phyloP scores from a whole-genome alignment of 2,888 invertebrate genomes.

The Bellardia bayeri region DNA sequence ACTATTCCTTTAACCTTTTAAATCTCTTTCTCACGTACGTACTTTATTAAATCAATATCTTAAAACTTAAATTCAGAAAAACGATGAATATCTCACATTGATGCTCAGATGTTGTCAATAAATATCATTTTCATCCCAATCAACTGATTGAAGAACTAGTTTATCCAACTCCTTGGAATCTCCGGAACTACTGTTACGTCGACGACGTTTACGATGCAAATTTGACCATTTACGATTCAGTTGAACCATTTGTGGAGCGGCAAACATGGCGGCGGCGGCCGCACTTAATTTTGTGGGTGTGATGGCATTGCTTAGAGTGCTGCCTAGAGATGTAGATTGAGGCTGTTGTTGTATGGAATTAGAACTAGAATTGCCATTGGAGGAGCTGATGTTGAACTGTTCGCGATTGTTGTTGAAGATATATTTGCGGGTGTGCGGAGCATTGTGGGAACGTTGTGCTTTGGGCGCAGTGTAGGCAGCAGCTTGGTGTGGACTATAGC shows the following conservation, averaged over 20 bases:
- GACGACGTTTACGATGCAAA: conserved; percentile 80
- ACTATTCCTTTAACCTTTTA: background rate
- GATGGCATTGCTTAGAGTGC: conserved; percentile 77
- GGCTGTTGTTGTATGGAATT: conserved; percentile 73
- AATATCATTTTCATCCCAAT: conserved; percentile 84
- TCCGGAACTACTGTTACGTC: conserved; percentile 83
- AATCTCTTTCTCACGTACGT: background rate
- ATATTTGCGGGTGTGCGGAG: conserved; percentile 76
- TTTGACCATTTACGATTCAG: conserved; percentile 83
- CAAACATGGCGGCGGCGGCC: conserved; percentile 82
- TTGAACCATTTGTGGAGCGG: conserved; percentile 82
- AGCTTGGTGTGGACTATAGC: conserved; percentile 47
- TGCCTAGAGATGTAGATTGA: conserved; percentile 72
- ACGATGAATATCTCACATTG: conserved; percentile 31
- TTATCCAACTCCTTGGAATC: conserved; percentile 84
- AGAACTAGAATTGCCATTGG: conserved; percentile 74
- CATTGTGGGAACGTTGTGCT: conserved; percentile 65
- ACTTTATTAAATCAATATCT: background rate
- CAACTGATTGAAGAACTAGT: conserved; percentile 83
- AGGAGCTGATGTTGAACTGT: conserved; percentile 80
- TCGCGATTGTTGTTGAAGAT: conserved; percentile 82
- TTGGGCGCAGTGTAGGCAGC: conserved; percentile 59
- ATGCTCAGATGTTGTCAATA: conserved; percentile 77
- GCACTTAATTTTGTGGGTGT: conserved; percentile 82
- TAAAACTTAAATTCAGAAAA: conserved; percentile 44